Base-by-base conservation (phyloP, 2,888 invertebrate species). In the Chrysina gloriosa region DNA sequence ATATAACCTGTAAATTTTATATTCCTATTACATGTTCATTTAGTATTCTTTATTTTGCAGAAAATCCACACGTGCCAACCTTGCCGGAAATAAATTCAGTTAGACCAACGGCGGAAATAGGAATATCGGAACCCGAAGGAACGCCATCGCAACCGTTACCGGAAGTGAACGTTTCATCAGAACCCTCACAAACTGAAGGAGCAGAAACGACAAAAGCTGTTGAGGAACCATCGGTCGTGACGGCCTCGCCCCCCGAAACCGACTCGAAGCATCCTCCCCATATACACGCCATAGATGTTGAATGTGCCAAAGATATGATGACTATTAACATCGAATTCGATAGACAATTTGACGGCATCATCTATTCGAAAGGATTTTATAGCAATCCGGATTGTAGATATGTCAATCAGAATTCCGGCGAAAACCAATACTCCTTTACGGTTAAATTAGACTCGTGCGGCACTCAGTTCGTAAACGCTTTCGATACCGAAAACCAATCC, bases 241-340 rank as follows among this genome's bases (percentile, higher is more conserved):
- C 58, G 47, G 14, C 14, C 5, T 16, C 19, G 7, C 69, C 68
- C 5, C 39, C 68, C 3, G 73, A 85, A n/a, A 89, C 89, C 36
- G 90, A 89, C 25, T 84, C 87, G 56, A 88, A 88, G 65, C 92
- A 92, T 77, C 92, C 91, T 42, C 91, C 93, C 1, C 92, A 92
- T 73, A 91, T 93, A 73, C 91, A 92, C 77, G 87, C 87, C 0
- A 88, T 93, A 54, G 88, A 91, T 39, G 93, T 93, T 0, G 87
- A 91, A 75, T 93, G 93, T 76, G 90, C 91, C 67, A 93, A 92
- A 79, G 92, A 92, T 71, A 90, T 90, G 89, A 93, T 94, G 93
- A 91, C 90, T 1, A 92, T 93, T 69, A 89, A 90, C 73, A 88
- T 93, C 6, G 91, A 92, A 80, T 94, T 93, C 81, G 92, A 92